Evolutionary conservation across 2,113 vertebrate species (phyloP).

Genomic region (Chaetura pelagica): DNA sequence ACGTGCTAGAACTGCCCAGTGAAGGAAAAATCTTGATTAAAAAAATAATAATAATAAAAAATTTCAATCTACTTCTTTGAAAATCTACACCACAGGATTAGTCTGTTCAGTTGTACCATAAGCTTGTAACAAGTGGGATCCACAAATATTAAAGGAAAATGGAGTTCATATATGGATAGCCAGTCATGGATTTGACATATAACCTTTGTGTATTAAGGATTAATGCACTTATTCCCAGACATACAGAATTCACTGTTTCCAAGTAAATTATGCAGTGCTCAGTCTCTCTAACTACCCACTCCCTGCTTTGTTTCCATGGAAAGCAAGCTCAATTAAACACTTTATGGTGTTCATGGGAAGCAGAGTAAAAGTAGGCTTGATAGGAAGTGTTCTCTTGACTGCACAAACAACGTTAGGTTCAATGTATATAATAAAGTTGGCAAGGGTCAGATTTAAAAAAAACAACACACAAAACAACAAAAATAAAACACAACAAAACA

Average conservation of each 20-base stretch:
- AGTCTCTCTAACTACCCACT: not conserved
- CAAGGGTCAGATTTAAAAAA: not conserved
- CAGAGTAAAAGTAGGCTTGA: not conserved
- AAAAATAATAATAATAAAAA: no score
- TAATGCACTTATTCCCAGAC: not conserved
- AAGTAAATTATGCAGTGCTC: slow-evolving; percentile 7
- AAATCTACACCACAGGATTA: not conserved
- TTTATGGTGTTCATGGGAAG: not conserved
- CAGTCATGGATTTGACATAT: not conserved
- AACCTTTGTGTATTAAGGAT: not conserved
- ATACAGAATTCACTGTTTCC: not conserved
- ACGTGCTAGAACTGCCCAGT: not conserved
- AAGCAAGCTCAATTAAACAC: slow-evolving; percentile 22
- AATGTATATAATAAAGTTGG: not conserved
- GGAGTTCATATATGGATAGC: not conserved
- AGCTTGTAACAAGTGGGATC: not conserved
- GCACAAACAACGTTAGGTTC: not conserved
- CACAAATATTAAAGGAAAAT: not conserved
- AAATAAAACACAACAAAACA: not conserved
- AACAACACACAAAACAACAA: no score
- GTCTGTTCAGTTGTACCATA: not conserved
- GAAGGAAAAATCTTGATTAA: not conserved
- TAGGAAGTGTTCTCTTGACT: not conserved
- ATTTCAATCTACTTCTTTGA: not conserved
- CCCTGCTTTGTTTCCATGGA: not conserved